A percentile compares a stretch with the other conserved stretches of the same genome.
Evolutionary conservation across 2,113 vertebrate genomes (phyloP).

Genomic region (Dipodomys merriami): DNA sequence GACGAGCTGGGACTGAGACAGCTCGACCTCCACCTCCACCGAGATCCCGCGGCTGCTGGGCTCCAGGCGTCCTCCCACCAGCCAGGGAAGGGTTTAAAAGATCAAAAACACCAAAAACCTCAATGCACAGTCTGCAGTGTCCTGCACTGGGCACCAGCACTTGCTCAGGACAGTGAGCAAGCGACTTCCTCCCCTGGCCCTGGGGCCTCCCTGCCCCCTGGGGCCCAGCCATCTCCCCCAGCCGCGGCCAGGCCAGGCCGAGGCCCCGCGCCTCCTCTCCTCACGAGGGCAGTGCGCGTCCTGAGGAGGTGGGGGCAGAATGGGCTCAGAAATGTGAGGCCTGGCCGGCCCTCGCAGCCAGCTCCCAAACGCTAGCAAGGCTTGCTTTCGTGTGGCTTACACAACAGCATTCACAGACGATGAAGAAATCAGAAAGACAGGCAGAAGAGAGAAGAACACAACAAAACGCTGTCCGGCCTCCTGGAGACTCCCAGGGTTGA

Average conservation of each 20-base stretch:
- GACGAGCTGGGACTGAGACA: constrained; percentile 63
- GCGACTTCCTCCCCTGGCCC: too few relatives aligned
- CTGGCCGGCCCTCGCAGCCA: background rate
- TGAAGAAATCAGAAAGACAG: too few relatives aligned
- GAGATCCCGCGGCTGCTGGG: constrained; percentile 64
- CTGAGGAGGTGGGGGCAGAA: too few relatives aligned
- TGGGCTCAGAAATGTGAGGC: background rate
- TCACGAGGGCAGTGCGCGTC: too few relatives aligned
- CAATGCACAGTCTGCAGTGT: constrained; percentile 55
- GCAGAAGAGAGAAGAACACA: too few relatives aligned
- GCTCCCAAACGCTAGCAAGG: background rate
- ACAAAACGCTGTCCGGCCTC: rapidly evolving
- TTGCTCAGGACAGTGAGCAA: background rate
- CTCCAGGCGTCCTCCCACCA: constrained; percentile 65
- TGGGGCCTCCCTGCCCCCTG: background rate
- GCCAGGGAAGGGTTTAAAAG: constrained; percentile 66
- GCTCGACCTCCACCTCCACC: constrained; percentile 53
- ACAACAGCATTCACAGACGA: background rate
- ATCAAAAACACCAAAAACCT: constrained; percentile 71
- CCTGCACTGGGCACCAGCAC: background rate
- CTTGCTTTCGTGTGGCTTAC: background rate
- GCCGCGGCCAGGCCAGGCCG: too few relatives aligned
- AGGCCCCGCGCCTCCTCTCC: too few relatives aligned
- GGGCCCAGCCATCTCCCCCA: background rate
- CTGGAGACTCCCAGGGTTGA: rapidly evolving